A percentile compares a stretch with the other conserved stretches of the same genome.
Evolutionary conservation across 1,140 invertebrate species (phyloP).

Genomic region (Euglossa dilemma): DNA sequence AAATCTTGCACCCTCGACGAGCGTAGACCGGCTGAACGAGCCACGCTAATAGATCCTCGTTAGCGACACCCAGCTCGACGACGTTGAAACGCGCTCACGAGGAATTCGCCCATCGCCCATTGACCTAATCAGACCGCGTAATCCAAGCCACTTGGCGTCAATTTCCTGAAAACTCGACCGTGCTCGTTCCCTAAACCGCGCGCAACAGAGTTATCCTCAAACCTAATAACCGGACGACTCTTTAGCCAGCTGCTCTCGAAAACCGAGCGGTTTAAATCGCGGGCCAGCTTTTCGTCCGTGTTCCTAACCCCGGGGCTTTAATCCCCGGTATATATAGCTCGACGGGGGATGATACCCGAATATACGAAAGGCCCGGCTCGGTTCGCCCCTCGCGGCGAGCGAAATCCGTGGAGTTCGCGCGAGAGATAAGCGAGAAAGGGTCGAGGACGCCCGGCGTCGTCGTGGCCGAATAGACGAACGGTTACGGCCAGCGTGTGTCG

Average conservation of each 20-base stretch:
- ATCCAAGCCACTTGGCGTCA: constrained; percentile 37
- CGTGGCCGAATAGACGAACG: constrained; percentile 23
- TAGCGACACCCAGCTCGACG: neutral
- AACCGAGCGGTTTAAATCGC: neutral
- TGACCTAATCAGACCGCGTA: constrained; percentile 36
- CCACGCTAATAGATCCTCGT: constrained; percentile 27
- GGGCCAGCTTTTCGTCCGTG: neutral
- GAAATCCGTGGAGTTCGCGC: constrained; percentile 34
- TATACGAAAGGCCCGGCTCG: constrained; percentile 11
- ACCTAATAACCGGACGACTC: constrained; percentile 2
- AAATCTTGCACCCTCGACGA: constrained; percentile 4
- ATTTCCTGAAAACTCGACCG: constrained; percentile 20
- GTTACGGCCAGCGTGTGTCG: constrained; percentile 9
- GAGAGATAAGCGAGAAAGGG: constrained; percentile 41
- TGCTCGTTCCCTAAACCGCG: neutral
- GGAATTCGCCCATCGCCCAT: constrained; percentile 15
- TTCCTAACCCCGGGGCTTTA: neutral
- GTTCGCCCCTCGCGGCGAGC: neutral
- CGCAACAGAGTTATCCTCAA: neutral
- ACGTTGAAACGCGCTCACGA: neutral
- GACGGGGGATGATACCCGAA: constrained; percentile 49
- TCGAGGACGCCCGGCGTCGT: neutral
- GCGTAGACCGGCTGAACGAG: neutral
- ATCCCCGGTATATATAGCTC: neutral
- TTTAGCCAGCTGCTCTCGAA: constrained; percentile 13